phyloP scores from a whole-genome alignment of 37 sponge, comb jelly and placozoan species.

The Spongilla lacustris region DNA sequence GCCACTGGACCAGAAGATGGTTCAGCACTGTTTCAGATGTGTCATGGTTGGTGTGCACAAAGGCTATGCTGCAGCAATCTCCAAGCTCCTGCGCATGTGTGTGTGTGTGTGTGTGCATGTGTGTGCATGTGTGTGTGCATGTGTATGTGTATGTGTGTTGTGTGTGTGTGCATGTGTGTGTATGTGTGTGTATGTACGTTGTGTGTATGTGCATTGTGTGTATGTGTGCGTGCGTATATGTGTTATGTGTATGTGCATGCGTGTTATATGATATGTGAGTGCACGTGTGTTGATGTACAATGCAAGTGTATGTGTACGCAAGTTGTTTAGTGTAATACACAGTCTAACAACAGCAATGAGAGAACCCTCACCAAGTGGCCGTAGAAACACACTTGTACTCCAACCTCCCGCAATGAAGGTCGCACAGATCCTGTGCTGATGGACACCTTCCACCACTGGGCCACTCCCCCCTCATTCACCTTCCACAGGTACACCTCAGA shows the following conservation, averaged over 20 bases:
- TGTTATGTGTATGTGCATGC: no score
- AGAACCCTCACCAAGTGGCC: background rate
- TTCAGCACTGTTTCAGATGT: slow-evolving; percentile 23
- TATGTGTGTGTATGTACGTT: no score
- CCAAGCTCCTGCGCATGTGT: slow-evolving; percentile 29
- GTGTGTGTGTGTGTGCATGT: background rate
- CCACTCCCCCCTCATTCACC: background rate
- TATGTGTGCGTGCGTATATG: no score
- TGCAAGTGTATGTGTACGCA: no score
- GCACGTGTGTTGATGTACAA: no score
- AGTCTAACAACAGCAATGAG: no score
- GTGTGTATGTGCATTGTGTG: no score
- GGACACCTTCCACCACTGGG: slow-evolving; percentile 42
- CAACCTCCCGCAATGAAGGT: background rate
- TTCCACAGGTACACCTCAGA: slow-evolving; percentile 55
- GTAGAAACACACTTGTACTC: background rate
- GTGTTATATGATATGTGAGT: no score
- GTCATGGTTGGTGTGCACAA: slow-evolving; percentile 25
- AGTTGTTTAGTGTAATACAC: no score
- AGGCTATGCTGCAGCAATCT: slow-evolving; percentile 39
- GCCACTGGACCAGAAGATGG: slow-evolving; percentile 44
- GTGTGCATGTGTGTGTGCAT: background rate
- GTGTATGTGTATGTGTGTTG: background rate
- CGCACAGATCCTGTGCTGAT: slow-evolving; percentile 7
- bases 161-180: background rate